Evolutionary conservation across 2,888 invertebrate genomes (phyloP).

Genomic region (Cerastis rubricosa): DNA sequence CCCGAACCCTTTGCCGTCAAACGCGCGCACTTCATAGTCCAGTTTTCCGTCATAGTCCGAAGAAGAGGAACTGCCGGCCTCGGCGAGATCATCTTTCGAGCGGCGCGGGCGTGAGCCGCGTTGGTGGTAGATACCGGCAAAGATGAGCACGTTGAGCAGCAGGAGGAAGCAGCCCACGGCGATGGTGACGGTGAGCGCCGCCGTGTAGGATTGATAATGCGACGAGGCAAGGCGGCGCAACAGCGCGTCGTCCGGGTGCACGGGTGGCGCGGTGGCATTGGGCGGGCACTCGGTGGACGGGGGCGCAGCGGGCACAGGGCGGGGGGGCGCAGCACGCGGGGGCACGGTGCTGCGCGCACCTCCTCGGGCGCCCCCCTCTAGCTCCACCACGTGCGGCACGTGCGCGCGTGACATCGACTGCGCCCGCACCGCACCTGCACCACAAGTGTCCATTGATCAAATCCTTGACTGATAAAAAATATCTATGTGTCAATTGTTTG

Average conservation of each 20-base stretch:
- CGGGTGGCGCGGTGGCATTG: constrained; percentile 87
- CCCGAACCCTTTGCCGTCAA: constrained; percentile 90
- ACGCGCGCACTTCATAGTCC: constrained; percentile 89
- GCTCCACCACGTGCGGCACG: constrained; percentile 89
- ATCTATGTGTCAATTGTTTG: background rate
- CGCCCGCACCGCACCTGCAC: constrained; percentile 94
- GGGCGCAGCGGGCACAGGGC: constrained; percentile 84
- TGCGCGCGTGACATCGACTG: constrained; percentile 93
- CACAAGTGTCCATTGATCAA: constrained; percentile 1
- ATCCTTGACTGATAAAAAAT: background rate
- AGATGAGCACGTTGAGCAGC: constrained; percentile 95
- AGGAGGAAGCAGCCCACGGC: constrained; percentile 96
- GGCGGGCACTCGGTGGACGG: constrained; percentile 94
- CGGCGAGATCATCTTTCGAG: constrained; percentile 94
- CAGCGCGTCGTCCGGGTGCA: constrained; percentile 92
- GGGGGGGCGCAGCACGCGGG: constrained; percentile 86
- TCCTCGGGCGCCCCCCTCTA: constrained; percentile 78
- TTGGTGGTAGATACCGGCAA: constrained; percentile 97
- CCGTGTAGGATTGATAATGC: constrained; percentile 97
- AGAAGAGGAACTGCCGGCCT: constrained; percentile 93
- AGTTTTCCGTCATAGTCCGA: constrained; percentile 92
- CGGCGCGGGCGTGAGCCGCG: constrained; percentile 93
- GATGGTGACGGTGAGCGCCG: constrained; percentile 96
- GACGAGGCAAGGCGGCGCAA: constrained; percentile 94
- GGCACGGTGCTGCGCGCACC: constrained; percentile 81